phyloP scores from a whole-genome alignment of 2,888 invertebrate species.

The Xylota sylvarum region DNA sequence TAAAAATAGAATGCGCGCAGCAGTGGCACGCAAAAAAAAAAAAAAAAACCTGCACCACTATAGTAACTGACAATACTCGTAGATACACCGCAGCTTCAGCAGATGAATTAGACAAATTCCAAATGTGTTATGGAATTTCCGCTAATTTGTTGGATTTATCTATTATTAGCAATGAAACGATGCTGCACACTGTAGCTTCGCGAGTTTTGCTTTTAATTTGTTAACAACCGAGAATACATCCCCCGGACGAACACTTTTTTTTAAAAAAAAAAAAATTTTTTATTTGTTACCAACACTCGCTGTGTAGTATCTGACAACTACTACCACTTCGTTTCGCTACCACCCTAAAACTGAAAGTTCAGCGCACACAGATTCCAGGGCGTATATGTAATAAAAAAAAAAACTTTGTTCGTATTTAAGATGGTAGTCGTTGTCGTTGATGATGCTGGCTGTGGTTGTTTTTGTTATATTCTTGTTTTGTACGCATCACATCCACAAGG shows the following conservation, averaged over 20 bases:
- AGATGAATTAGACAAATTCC: constrained; percentile 45
- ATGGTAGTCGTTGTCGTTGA: constrained; percentile 43
- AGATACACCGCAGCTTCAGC: constrained; percentile 6
- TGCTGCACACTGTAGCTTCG: background rate
- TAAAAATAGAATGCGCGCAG: constrained; percentile 74
- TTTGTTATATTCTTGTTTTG: constrained; percentile 51
- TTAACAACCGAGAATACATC: constrained; percentile 51
- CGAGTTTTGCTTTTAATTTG: constrained; percentile 35
- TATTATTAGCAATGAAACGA: constrained; percentile 53
- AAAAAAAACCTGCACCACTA: constrained; percentile 48
- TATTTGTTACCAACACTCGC: constrained; percentile 27
- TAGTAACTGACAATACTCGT: constrained; percentile 26
- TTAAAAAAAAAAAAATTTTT: no score
- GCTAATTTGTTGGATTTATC: constrained; percentile 39
- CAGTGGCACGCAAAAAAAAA: constrained; percentile 62
- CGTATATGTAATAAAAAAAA: constrained; percentile 38
- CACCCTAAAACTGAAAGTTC: constrained; percentile 76
- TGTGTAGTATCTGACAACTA: constrained; percentile 18
- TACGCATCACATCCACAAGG: constrained; percentile 77
- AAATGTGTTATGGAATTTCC: constrained; percentile 41
- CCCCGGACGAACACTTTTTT: background rate
- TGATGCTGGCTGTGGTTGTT: constrained; percentile 43
- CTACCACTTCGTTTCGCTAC: constrained; percentile 74
- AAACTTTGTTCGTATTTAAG: constrained; percentile 53
- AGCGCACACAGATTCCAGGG: constrained; percentile 69